These are phyloP conservation scores for Phasia obesa DNA, from an alignment of 2,888 invertebrate genomes.

Conservation along the genomic window DNA sequence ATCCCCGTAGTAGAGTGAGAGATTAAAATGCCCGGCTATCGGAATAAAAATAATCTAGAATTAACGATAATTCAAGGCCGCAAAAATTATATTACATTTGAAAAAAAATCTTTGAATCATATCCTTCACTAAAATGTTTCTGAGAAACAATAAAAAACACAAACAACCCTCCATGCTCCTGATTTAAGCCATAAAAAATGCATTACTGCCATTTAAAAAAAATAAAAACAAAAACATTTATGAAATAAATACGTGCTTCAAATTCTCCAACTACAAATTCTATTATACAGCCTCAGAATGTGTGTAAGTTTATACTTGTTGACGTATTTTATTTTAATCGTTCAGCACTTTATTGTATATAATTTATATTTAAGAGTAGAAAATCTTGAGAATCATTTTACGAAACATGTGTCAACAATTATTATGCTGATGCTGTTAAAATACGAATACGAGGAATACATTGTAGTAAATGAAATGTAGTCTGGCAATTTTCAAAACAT, in stretches of 20 bases:
- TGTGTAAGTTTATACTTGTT: not conserved
- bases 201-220: not conserved
- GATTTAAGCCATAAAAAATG: not conserved
- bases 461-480: slow-evolving; percentile 10
- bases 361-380: slow-evolving; percentile 28
- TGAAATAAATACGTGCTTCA: slow-evolving; percentile 35
- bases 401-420: slow-evolving; percentile 58
- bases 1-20: too few species aligned
- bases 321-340: not conserved
- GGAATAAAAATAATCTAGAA: too few species aligned
- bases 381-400: slow-evolving; percentile 59
- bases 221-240: not conserved
- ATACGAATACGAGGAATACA: too few species aligned
- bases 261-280: slow-evolving; percentile 9
- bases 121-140: too few species aligned
- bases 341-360: not conserved
- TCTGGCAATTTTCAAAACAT: too few species aligned
- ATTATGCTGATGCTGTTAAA: slow-evolving; percentile 27
- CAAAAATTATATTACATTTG: too few species aligned
- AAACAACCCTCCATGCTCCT: not conserved
- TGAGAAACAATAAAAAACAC: too few species aligned
- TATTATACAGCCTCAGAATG: not conserved
- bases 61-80: too few species aligned
- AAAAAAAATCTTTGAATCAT: too few species aligned
- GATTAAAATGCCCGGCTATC: too few species aligned